These are phyloP conservation scores for Micromys minutus DNA, from an alignment of 2,113 vertebrate species.

Conservation along the genomic window DNA sequence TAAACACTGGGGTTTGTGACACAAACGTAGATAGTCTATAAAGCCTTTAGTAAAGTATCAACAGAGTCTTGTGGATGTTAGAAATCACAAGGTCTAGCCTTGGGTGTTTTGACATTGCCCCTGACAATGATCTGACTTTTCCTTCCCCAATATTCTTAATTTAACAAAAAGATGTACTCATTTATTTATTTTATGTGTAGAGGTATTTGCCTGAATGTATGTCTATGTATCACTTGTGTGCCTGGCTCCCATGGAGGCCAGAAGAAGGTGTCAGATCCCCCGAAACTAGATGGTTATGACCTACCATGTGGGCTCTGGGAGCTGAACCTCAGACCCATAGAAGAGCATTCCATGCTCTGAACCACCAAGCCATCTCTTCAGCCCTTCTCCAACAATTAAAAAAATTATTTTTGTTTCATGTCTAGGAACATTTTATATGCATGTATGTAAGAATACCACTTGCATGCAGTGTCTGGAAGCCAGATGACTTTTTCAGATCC, in stretches of 20 bases:
- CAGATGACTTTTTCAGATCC: background rate
- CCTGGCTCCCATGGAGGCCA: background rate
- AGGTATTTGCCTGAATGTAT: background rate
- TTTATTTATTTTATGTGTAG: background rate
- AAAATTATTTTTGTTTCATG: background rate
- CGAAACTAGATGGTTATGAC: background rate
- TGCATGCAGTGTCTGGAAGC: background rate
- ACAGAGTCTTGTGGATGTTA: background rate
- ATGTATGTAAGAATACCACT: background rate
- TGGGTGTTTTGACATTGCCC: background rate
- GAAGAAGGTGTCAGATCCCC: background rate
- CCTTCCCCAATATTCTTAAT: background rate
- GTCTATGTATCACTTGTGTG: background rate
- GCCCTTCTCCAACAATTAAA: background rate
- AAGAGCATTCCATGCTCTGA: background rate
- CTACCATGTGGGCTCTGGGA: background rate
- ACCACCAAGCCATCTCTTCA: background rate
- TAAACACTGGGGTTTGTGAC: too few species aligned
- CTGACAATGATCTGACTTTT: background rate
- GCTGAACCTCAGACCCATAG: background rate
- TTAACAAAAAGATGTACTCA: background rate
- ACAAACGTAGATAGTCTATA: too few species aligned
- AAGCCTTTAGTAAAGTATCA: slow-evolving; percentile 12
- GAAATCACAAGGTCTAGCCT: background rate
- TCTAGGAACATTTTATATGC: background rate